Base-by-base conservation (phyloP, 1,140 invertebrate species). In the Nasonia vitripennis region DNA sequence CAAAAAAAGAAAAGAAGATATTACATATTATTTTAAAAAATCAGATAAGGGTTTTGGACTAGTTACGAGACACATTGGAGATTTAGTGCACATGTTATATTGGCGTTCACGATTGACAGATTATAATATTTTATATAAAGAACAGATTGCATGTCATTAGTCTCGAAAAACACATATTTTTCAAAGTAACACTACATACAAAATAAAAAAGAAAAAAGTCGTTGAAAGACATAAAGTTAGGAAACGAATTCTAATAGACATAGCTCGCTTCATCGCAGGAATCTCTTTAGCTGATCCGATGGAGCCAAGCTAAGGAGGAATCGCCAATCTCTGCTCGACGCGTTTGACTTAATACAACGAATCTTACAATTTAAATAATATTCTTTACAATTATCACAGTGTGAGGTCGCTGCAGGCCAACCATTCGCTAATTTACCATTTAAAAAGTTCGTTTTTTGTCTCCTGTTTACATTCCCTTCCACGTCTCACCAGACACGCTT, bases 321-420 rank as follows among this genome's bases (percentile, higher is more conserved):
- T 89, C 80, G 80, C 67, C 78, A 82, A 90, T 86, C 55, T 77
- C 48, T 87, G 74, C 74, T 83, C 75, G 78, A 78, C 70, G 78
- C 70, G 70, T 88, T 88, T 87, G 62, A 89, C 88, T 89, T 91
- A 90, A 90, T 90, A 90, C 88, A 92, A 90, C 86, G 88, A 91
- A 90, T 89, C 90, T 90, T 91, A 91, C 88, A 89, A 90, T 91
- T 91, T 91, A 93, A 92, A 92, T 91, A 92, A 92, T 92, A 93
- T 92, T 90, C 92, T 91, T 92, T 92, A 91, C 89, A 92, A 90
- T 92, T 93, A 93, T 93, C 92, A 93, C 92, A 93, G 93, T 89
- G 90, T 92, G 93, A 93, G 91, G 91, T 92, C 91, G 92, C 92
- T 92, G 93, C 89, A 92, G 91, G 88, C 89, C 88, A 90, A 90